A percentile compares a stretch with the other conserved stretches of the same genome.
These are phyloP conservation scores for Hyphantria cunea DNA, from an alignment of 1,140 invertebrate species.

Conservation along the genomic window DNA sequence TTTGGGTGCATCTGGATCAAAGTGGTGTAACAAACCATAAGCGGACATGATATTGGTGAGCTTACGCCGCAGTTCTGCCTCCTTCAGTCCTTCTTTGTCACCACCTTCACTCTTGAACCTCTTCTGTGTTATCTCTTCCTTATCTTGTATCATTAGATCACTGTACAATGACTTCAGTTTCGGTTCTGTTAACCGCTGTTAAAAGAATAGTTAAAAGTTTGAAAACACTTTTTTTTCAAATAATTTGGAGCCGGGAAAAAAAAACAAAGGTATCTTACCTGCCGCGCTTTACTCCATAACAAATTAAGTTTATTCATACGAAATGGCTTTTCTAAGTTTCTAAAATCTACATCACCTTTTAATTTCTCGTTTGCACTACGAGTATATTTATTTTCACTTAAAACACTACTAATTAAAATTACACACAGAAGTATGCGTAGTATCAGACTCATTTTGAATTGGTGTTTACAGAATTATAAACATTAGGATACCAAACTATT, in stretches of 20 bases:
- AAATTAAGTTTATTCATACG: conserved; percentile 93
- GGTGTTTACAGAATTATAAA: no score
- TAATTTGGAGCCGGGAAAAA: no score
- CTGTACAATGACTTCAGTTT: conserved; percentile 93
- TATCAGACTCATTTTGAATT: conserved; percentile 11
- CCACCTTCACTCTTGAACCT: conserved; percentile 90
- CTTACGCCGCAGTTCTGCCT: conserved; percentile 90
- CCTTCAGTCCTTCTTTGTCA: conserved; percentile 93
- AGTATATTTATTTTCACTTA: conserved; percentile 84
- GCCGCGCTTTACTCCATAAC: conserved; percentile 91
- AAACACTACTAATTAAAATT: conserved; percentile 31
- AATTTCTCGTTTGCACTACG: conserved; percentile 81
- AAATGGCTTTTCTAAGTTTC: conserved; percentile 88
- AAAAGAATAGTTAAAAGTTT: conserved; percentile 24
- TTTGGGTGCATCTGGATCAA: conserved; percentile 85
- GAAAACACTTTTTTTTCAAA: background rate
- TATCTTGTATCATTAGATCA: conserved; percentile 95
- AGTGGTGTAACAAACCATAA: conserved; percentile 91
- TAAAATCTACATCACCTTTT: conserved; percentile 79
- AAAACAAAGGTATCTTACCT: conserved; percentile 79
- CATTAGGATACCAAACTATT: no score
- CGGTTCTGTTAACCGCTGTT: conserved; percentile 89
- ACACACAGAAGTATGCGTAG: conserved; percentile 12
- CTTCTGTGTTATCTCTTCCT: conserved; percentile 93
- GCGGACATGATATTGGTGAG: conserved; percentile 91